Percentiles rank a stretch among this genome's conserved stretches.
Conservation (phyloP, 2,113 vertebrate genomes). For the Cochlearius cochlearius region DNA sequence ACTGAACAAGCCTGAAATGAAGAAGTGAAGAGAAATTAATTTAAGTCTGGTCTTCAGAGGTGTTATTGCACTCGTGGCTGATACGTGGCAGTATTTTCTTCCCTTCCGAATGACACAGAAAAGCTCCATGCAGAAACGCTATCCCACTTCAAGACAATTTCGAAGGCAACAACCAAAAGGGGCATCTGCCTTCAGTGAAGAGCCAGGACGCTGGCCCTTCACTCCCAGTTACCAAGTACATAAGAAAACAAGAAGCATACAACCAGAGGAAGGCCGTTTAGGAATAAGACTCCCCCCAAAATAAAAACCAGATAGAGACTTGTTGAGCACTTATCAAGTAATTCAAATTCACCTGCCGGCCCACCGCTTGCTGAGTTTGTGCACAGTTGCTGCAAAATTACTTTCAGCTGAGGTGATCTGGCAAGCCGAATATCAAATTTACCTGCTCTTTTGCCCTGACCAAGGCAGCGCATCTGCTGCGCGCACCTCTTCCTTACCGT, state of each 20-base stretch:
- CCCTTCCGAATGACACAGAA: not conserved
- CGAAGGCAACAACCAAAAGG: not conserved
- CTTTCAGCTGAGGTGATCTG: not conserved
- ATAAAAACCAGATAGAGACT: not conserved
- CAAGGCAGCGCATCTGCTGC: not conserved
- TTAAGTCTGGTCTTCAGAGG: not conserved
- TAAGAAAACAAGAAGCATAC: not conserved
- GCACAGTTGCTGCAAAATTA: not conserved
- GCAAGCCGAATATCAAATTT: not conserved
- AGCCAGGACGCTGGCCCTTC: not conserved
- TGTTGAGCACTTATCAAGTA: not conserved
- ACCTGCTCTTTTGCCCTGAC: not conserved
- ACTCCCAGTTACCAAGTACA: not conserved
- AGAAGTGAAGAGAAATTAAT: not conserved
- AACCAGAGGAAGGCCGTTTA: not conserved
- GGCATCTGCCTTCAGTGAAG: not conserved
- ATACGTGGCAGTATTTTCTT: not conserved
- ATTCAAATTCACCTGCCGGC: not conserved
- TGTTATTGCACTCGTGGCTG: not conserved
- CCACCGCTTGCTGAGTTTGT: not conserved
- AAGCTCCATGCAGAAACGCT: not conserved
- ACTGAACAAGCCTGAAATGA: not conserved
- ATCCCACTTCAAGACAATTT: not conserved
- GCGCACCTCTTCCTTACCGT: not conserved
- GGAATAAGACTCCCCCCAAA: not conserved